Evolutionary conservation across 1,140 invertebrate genomes (phyloP).

Genomic region (Sesamia nonagrioides): DNA sequence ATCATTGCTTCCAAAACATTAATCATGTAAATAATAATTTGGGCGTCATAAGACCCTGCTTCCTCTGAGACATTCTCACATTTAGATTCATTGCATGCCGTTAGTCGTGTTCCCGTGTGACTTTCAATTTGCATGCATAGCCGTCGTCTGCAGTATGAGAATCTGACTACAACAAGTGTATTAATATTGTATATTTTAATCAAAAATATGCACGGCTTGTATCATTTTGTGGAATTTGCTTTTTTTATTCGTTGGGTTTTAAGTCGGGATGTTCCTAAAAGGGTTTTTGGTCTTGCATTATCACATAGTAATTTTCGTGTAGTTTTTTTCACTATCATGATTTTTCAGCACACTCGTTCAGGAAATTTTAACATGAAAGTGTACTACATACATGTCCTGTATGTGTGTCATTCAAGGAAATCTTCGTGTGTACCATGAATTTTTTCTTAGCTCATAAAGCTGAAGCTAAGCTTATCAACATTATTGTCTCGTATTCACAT

Average conservation of each 20-base stretch:
- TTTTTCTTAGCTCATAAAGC: background rate
- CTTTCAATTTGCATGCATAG: constrained; percentile 51
- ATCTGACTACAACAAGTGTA: constrained; percentile 42
- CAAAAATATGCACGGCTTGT: constrained; percentile 40
- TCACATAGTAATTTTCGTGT: background rate
- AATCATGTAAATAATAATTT: constrained; percentile 52
- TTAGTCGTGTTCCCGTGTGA: constrained; percentile 51
- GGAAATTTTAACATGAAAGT: too few relatives aligned
- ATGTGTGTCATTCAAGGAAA: too few relatives aligned
- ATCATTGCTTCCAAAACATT: constrained; percentile 25
- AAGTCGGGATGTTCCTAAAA: background rate
- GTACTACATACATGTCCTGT: too few relatives aligned
- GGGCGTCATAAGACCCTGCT: constrained; percentile 36
- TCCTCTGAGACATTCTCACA: constrained; percentile 40
- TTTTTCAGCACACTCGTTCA: background rate
- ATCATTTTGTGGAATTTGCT: constrained; percentile 24
- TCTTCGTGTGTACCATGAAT: background rate
- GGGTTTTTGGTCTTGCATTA: background rate
- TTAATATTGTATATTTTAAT: constrained; percentile 51
- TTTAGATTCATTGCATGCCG: constrained; percentile 54
- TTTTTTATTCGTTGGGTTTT: background rate
- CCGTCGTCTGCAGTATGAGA: constrained; percentile 16
- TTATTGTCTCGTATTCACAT: constrained; percentile 19
- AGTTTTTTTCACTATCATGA: background rate
- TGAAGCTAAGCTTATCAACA: background rate